Evolutionary conservation across 2,888 invertebrate species (phyloP).

Genomic region (Galeruca laticollis): DNA sequence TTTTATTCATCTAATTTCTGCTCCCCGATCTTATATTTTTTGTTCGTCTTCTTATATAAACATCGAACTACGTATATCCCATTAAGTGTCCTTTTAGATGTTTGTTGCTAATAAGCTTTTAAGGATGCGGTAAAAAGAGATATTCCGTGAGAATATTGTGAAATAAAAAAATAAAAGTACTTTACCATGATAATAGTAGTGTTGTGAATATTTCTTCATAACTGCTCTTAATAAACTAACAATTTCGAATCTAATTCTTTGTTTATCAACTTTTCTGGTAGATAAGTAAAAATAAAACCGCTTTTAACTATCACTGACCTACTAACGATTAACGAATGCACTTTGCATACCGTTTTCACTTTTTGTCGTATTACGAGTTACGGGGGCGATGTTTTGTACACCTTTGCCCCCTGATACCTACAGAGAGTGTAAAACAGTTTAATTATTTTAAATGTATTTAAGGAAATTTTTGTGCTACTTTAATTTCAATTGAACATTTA

Average conservation of each 20-base stretch:
- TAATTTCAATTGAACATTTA: too few relatives aligned
- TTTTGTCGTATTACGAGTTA: conserved; percentile 21
- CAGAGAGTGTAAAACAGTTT: conserved; percentile 2
- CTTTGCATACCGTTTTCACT: conserved; percentile 35
- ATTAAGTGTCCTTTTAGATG: too few relatives aligned
- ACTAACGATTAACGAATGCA: conserved; percentile 29
- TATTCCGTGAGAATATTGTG: too few relatives aligned
- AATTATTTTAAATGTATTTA: too few relatives aligned
- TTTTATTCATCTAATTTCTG: too few relatives aligned
- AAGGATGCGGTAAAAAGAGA: too few relatives aligned
- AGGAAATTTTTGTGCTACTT: too few relatives aligned
- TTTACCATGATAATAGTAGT: not conserved
- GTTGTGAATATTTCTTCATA: conserved; percentile 10
- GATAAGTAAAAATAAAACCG: conserved; percentile 33
- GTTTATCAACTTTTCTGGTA: conserved; percentile 57
- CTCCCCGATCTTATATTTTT: too few relatives aligned
- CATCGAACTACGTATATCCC: too few relatives aligned
- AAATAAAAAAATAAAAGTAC: conserved; percentile 1
- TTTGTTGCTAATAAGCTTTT: too few relatives aligned
- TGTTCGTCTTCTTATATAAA: too few relatives aligned
- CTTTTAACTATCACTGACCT: conserved; percentile 36
- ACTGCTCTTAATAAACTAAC: conserved; percentile 11
- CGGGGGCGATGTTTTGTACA: conserved; percentile 8
- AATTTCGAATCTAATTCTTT: conserved; percentile 44
- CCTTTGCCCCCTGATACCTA: not conserved